Conservation (phyloP, 2,888 invertebrate genomes). For the Drosophila neonasuta region DNA sequence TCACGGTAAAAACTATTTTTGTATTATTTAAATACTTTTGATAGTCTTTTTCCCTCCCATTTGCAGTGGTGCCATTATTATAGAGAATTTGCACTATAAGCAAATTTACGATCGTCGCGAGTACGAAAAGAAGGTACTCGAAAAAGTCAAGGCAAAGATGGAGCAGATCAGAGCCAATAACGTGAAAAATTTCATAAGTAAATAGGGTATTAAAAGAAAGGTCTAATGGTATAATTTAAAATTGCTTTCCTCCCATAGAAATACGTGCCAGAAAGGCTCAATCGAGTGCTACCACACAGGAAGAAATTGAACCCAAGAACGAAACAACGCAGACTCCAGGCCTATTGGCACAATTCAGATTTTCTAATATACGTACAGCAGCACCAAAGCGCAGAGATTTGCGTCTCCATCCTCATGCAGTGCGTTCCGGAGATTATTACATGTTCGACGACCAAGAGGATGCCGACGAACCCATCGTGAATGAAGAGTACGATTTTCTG, state of each 20-base stretch:
- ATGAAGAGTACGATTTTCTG: constrained; percentile 83
- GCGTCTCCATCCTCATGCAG: constrained; percentile 89
- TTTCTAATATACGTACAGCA: constrained; percentile 9
- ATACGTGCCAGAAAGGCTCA: not conserved
- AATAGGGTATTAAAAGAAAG: not conserved
- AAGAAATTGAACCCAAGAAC: not conserved
- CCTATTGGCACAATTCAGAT: not conserved
- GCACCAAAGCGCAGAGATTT: constrained; percentile 80
- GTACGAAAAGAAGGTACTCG: constrained; percentile 90
- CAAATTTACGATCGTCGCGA: constrained; percentile 93
- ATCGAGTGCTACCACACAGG: not conserved
- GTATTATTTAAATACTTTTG: too few relatives aligned
- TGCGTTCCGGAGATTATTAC: constrained; percentile 98
- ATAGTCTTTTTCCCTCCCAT: not conserved
- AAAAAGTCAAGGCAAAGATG: constrained; percentile 96
- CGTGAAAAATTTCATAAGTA: constrained; percentile 83
- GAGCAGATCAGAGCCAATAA: constrained; percentile 95
- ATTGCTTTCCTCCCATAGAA: constrained; percentile 15
- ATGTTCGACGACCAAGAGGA: constrained; percentile 97
- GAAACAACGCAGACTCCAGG: not conserved
- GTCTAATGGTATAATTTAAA: not conserved
- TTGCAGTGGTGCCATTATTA: constrained; percentile 92
- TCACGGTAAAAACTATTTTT: constrained; percentile 85
- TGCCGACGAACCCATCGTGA: constrained; percentile 86
- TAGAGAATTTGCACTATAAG: constrained; percentile 93